These are phyloP conservation scores for Epiperipatus broadwayi DNA, from an alignment of 2,888 invertebrate species.

Conservation along the genomic window DNA sequence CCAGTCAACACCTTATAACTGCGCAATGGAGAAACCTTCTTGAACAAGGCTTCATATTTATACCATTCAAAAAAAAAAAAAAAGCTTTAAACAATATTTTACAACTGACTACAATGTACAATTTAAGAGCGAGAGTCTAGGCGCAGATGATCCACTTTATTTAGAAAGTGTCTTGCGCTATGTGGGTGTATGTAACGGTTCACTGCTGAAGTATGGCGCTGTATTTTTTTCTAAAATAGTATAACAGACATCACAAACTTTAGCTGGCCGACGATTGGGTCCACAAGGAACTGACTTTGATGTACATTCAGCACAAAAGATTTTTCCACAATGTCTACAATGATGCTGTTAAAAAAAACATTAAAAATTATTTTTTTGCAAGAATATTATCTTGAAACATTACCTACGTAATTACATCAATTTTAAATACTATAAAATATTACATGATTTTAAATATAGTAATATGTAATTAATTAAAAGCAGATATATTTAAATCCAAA, in stretches of 20 bases:
- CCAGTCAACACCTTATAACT: no score
- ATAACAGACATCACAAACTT: conserved; percentile 92
- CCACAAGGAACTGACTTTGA: conserved; percentile 61
- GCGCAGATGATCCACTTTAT: no score
- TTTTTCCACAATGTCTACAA: conserved; percentile 84
- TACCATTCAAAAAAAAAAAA: no score
- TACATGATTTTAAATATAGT: not conserved
- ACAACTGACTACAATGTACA: no score
- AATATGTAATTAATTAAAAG: not conserved
- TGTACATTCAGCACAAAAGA: conserved; percentile 76
- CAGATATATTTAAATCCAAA: no score
- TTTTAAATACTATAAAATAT: conserved; percentile 4
- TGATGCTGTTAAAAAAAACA: conserved; percentile 40
- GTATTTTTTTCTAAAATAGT: conserved; percentile 77
- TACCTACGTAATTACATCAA: not conserved
- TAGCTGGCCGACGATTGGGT: conserved; percentile 60
- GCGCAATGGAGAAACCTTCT: no score
- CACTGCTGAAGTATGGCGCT: conserved; percentile 77
- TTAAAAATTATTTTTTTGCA: not conserved
- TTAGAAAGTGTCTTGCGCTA: no score
- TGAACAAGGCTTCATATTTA: no score
- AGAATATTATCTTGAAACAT: not conserved
- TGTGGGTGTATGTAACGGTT: conserved; percentile 29
- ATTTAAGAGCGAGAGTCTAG: no score
- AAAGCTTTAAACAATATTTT: no score